These are phyloP conservation scores for Melanotaenia nigrans DNA, from an alignment of 2,797 vertebrate genomes.

Conservation along the genomic window DNA sequence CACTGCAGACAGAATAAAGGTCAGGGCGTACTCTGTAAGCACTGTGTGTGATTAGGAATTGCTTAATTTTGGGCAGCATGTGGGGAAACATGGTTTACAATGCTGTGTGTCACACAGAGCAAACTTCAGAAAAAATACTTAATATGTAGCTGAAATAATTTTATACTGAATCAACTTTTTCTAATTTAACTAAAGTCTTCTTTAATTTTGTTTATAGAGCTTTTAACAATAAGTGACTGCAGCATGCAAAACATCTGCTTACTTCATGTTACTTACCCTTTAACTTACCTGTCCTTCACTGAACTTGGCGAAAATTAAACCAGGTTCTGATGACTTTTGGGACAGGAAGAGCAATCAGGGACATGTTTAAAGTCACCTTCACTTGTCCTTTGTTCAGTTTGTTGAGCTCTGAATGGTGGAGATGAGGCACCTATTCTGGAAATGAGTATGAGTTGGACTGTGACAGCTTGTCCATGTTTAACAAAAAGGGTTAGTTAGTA, in stretches of 20 bases:
- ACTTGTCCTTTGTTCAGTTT: no score
- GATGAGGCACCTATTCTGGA: no score
- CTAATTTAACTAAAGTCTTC: background rate
- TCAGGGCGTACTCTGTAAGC: slow-evolving; percentile 71
- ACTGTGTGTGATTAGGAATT: slow-evolving; percentile 43
- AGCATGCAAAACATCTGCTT: background rate
- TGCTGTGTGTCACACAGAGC: background rate
- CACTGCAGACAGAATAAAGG: slow-evolving; percentile 75
- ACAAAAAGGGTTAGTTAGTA: no score
- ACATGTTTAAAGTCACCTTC: no score
- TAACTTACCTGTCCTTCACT: background rate
- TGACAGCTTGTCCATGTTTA: no score
- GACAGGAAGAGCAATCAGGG: no score
- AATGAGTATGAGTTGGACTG: no score
- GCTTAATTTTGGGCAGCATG: slow-evolving; percentile 33
- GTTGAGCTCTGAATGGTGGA: no score
- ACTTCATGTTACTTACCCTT: background rate
- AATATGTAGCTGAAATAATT: background rate
- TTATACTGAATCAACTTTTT: background rate
- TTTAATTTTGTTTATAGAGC: background rate
- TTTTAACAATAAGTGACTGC: background rate
- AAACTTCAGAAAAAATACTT: background rate
- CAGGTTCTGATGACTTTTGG: no score
- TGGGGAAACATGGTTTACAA: slow-evolving; percentile 10
- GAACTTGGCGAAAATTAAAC: no score